phyloP scores from a whole-genome alignment of 2,888 invertebrate genomes.

The Graphium colonna region DNA sequence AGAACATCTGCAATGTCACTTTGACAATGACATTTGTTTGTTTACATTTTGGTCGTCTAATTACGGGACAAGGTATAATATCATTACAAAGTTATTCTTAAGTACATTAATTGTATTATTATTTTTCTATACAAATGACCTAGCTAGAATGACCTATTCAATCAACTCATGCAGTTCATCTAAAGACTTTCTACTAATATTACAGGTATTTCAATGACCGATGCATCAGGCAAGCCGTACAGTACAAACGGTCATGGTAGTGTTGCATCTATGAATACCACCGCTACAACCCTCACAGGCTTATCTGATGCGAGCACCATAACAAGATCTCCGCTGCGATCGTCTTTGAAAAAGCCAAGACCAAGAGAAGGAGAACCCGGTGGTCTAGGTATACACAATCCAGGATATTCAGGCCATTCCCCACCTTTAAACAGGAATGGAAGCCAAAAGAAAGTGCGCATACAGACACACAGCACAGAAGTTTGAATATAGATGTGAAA shows the following conservation, averaged over 20 bases:
- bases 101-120: no score
- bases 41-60: no score
- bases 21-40: no score
- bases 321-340: slow-evolving; percentile 78
- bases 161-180: background rate
- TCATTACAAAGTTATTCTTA: no score
- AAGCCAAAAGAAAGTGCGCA: slow-evolving; percentile 93
- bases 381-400: slow-evolving; percentile 91
- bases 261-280: slow-evolving; percentile 86
- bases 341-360: slow-evolving; percentile 91
- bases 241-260: slow-evolving; percentile 83
- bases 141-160: no score
- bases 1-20: no score
- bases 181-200: slow-evolving; percentile 25
- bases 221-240: slow-evolving; percentile 92
- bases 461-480: slow-evolving; percentile 95
- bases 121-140: no score
- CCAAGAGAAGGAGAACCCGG: slow-evolving; percentile 72
- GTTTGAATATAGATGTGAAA: slow-evolving; percentile 75
- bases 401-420: slow-evolving; percentile 89
- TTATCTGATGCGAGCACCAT: slow-evolving; percentile 73
- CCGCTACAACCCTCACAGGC: slow-evolving; percentile 83
- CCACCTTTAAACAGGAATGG: slow-evolving; percentile 91
- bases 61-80: no score
- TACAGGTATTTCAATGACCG: slow-evolving; percentile 90